These are phyloP conservation scores for Talpa occidentalis DNA, from an alignment of 2,113 vertebrate species.

Conservation along the genomic window DNA sequence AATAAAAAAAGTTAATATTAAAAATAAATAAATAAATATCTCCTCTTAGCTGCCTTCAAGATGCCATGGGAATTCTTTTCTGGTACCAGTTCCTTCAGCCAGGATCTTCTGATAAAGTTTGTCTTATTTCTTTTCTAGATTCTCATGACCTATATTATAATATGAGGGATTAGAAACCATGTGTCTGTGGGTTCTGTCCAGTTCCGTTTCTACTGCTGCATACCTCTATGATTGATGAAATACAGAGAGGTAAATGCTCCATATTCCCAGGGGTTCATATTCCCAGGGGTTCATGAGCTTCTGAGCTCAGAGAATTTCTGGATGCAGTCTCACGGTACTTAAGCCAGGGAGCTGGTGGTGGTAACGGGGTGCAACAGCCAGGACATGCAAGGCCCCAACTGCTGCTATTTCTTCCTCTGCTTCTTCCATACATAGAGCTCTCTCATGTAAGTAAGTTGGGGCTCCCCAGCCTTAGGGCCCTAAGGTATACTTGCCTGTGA, in stretches of 20 bases:
- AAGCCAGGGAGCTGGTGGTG: neutral
- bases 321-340: neutral
- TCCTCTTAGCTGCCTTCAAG: no score
- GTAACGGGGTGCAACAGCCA: neutral
- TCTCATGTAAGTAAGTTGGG: neutral
- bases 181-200: rapidly evolving
- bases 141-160: neutral
- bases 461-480: neutral
- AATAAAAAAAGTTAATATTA: no score
- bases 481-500: no score
- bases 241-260: neutral
- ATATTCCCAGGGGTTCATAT: no score
- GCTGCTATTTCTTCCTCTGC: neutral
- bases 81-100: no score
- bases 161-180: neutral
- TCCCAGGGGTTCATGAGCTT: neutral
- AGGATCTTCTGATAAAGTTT: no score
- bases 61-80: no score
- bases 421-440: neutral
- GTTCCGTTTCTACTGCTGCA: neutral
- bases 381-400: neutral
- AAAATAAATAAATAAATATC: no score
- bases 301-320: neutral
- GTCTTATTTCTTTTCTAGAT: neutral
- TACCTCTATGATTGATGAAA: neutral